Conservation (phyloP, 1,140 invertebrate genomes). For the Temnothorax longispinosus region DNA sequence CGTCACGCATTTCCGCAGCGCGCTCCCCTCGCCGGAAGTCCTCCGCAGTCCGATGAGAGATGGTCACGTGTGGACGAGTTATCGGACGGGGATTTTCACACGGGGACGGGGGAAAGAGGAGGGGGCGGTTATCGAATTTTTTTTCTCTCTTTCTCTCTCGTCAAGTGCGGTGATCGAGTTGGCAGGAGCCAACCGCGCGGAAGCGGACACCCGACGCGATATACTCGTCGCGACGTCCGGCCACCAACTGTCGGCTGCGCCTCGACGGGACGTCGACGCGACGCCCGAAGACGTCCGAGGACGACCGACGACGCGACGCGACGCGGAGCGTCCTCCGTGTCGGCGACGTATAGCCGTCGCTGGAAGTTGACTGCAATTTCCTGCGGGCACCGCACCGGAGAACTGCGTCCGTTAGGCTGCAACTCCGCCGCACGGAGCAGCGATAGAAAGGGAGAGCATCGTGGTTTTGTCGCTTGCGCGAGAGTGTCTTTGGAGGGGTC, state of each 20-base stretch:
- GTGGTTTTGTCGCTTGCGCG: not conserved
- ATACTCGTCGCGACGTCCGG: slow-evolving; percentile 75
- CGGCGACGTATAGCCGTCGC: not conserved
- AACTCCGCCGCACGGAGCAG: not conserved
- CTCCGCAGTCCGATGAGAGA: not conserved
- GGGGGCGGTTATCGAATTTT: not conserved
- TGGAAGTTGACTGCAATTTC: slow-evolving; percentile 28
- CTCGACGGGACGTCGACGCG: slow-evolving; percentile 54
- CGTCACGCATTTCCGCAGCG: slow-evolving; percentile 60
- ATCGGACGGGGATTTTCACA: not conserved
- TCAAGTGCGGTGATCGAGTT: not conserved
- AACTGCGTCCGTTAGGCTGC: not conserved
- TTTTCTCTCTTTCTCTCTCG: not conserved
- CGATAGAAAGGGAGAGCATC: not conserved
- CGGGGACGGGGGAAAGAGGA: too few relatives aligned
- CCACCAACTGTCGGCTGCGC: slow-evolving; percentile 72
- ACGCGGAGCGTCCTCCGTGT: not conserved
- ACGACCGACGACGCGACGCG: slow-evolving; percentile 64
- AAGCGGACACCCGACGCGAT: slow-evolving; percentile 17
- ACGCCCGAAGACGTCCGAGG: slow-evolving; percentile 69
- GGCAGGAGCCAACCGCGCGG: not conserved
- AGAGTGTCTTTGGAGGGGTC: not conserved
- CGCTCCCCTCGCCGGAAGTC: not conserved
- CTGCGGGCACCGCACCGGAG: not conserved
- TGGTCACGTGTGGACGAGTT: not conserved